phyloP scores from a whole-genome alignment of 1,140 invertebrate species.

The Cecropterus lyciades region DNA sequence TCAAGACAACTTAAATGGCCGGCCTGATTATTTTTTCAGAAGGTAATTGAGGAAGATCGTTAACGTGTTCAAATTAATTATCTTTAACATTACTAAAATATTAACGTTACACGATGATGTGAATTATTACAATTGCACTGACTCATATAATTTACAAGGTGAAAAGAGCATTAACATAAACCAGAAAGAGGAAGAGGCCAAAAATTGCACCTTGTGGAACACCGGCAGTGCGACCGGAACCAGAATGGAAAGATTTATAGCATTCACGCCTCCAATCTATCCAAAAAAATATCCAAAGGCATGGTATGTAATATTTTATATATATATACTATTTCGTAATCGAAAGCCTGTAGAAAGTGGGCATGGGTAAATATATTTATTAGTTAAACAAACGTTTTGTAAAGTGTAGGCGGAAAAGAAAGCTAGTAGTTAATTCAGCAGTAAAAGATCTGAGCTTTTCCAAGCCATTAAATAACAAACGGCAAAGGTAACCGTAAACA shows the following conservation, averaged over 20 bases:
- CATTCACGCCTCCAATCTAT: not conserved
- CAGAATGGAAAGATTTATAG: constrained; percentile 13
- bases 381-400: constrained; percentile 21
- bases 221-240: not conserved
- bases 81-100: not conserved
- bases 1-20: constrained; percentile 3
- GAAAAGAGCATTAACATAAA: constrained; percentile 9
- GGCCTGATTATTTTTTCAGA: not conserved
- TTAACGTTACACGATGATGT: not conserved
- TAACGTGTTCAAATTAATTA: constrained; percentile 8
- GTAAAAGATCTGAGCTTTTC: constrained; percentile 13
- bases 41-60: not conserved
- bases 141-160: constrained; percentile 16
- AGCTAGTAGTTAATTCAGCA: constrained; percentile 17
- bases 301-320: constrained; percentile 1
- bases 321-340: constrained; percentile 10
- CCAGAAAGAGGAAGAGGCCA: constrained; percentile 17
- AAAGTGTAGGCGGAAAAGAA: constrained; percentile 20
- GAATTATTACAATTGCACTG: constrained; percentile 4
- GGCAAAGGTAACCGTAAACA: constrained; percentile 22
- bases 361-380: constrained; percentile 7
- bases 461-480: constrained; percentile 27
- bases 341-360: constrained; percentile 24
- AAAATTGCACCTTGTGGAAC: constrained; percentile 19
- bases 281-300: not conserved